These are phyloP conservation scores for Drosophila simulans DNA, from an alignment of 1,140 invertebrate species.

Conservation along the genomic window DNA sequence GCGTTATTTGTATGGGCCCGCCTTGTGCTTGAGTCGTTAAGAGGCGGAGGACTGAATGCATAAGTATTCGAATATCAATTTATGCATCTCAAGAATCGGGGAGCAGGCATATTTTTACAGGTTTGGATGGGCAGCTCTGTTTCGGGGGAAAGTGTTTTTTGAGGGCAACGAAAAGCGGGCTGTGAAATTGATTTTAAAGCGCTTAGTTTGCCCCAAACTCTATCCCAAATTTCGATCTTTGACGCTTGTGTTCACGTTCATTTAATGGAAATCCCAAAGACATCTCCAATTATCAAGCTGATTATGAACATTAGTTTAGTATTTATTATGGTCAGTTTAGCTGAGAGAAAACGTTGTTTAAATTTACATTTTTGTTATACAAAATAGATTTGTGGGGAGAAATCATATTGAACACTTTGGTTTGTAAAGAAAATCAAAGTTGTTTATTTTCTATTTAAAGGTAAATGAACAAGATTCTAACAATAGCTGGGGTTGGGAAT, in stretches of 20 bases:
- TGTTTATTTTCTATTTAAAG: neutral
- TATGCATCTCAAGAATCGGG: constrained; percentile 60
- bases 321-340: constrained; percentile 11
- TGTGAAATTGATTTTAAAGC: constrained; percentile 33
- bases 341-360: constrained; percentile 6
- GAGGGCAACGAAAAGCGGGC: constrained; percentile 3
- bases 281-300: constrained; percentile 32
- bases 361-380: constrained; percentile 1
- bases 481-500: too few relatives aligned
- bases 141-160: constrained; percentile 68
- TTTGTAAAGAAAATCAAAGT: neutral
- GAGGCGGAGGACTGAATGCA: constrained; percentile 44
- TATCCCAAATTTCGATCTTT: constrained; percentile 26
- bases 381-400: neutral
- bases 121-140: constrained; percentile 28
- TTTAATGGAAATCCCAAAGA: constrained; percentile 11
- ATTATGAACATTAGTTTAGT: constrained; percentile 38
- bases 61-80: constrained; percentile 77
- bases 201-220: constrained; percentile 5
- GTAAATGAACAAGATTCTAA: too few relatives aligned
- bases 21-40: constrained; percentile 21
- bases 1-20: constrained; percentile 26
- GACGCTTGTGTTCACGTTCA: constrained; percentile 27
- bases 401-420: neutral
- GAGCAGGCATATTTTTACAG: constrained; percentile 63